Evolutionary conservation across 2,797 vertebrate genomes (phyloP).

Genomic region (Peromyscus melanophrys): DNA sequence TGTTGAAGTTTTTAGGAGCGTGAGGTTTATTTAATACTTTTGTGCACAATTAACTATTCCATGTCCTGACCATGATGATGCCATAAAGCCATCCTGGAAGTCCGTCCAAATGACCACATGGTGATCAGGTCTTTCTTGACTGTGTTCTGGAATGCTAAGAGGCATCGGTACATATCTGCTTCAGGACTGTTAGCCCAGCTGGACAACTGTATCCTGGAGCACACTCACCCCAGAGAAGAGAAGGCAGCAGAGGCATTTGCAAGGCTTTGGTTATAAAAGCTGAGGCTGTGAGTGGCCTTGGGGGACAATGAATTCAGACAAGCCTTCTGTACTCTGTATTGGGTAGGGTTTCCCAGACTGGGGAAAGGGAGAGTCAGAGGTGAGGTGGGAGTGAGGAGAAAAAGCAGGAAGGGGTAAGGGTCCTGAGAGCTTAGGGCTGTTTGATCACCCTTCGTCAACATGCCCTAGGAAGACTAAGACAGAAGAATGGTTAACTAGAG

Average conservation of each 20-base stretch:
- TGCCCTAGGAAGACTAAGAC: neutral
- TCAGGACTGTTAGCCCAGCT: neutral
- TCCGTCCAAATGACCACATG: neutral
- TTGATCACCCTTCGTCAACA: neutral
- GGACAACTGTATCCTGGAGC: neutral
- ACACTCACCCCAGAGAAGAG: neutral
- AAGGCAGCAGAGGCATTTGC: neutral
- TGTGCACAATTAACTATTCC: neutral
- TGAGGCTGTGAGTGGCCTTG: neutral
- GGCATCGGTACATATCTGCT: neutral
- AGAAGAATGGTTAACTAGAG: neutral
- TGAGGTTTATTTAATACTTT: neutral
- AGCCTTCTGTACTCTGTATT: neutral
- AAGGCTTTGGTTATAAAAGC: neutral
- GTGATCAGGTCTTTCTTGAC: conserved; percentile 16
- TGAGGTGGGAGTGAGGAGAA: neutral
- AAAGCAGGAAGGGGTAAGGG: neutral
- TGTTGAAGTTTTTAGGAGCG: neutral
- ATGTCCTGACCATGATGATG: neutral
- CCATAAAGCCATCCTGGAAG: neutral
- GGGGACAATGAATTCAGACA: neutral
- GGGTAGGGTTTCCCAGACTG: neutral
- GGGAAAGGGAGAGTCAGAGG: neutral
- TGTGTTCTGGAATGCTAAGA: neutral
- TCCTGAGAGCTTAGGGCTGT: neutral